Conservation (phyloP, 2,113 vertebrate genomes). For the Thomomys bottae region DNA sequence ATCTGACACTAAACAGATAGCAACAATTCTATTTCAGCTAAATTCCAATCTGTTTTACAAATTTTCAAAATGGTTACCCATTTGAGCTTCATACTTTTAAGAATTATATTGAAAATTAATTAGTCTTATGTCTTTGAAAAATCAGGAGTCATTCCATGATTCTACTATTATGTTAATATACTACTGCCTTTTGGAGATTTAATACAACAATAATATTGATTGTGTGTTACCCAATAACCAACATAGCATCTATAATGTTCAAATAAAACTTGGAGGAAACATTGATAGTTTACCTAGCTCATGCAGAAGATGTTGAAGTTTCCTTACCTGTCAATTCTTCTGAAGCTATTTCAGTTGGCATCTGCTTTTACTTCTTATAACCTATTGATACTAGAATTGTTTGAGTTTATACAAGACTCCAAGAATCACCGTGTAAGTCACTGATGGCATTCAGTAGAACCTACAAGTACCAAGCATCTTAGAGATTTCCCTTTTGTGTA, state of each 20-base stretch:
- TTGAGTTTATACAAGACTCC: neutral
- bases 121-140: neutral
- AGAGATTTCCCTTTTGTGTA: neutral
- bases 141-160: neutral
- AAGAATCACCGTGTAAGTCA: neutral
- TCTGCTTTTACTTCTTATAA: constrained; percentile 4
- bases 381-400: neutral
- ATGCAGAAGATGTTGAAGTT: neutral
- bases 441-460: neutral
- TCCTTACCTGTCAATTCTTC: neutral
- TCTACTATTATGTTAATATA: neutral
- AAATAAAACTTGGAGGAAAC: neutral
- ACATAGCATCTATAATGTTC: constrained; percentile 7
- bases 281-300: neutral
- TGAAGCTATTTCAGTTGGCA: neutral
- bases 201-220: neutral
- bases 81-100: neutral
- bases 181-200: neutral
- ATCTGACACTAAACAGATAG: neutral
- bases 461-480: constrained; percentile 16
- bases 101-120: neutral
- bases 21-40: neutral
- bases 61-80: neutral
- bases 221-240: neutral
- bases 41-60: neutral